Base-by-base conservation (phyloP, 1,140 invertebrate genomes). In the Calycopis cecrops region DNA sequence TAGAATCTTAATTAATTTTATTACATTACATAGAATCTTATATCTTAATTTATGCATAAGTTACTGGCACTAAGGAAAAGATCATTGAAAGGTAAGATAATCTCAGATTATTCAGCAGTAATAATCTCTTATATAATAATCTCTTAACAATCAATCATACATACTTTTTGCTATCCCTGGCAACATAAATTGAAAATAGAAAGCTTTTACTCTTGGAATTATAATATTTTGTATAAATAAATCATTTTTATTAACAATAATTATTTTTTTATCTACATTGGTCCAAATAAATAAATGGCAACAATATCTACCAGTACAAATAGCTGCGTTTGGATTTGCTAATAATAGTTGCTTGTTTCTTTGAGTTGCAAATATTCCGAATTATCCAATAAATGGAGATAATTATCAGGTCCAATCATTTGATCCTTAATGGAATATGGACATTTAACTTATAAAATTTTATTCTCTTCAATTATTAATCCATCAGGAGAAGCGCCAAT, bases 141-240 rank as follows among this genome's bases (percentile, higher is more conserved):
- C n/a, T n/a, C n/a, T n/a, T 28, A 28, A 28, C 9, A 3, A 38
- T 3, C 37, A 38, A 38, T 9, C 37, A 38, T 38, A 38, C 37
- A 38, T n/a, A 38, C 9, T 38, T 38, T 38, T 38, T 10, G 37
- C 37, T 38, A 38, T 38, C 9, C 9, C 2, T 38, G 37, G 37
- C 37, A 38, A 38, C 37, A 38, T 38, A 38, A 38, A 38, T 38
- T 38, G 10, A 38, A 38, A 38, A 8, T 38, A 38, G 37, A 38
- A 38, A 38, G 2, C 37, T 38, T 38, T 38, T 38, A 38, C 37
- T 38, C 37, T 2, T 3, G 37, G 37, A 8, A 38, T 38, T 38
- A 38, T 38, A n/a, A 38, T 38, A 38, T 38, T 38, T 38, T 38
- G 37, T 38, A 38, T 12, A 38, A 38, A 38, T 38, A 12, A 10